Base-by-base conservation (phyloP, 2,888 invertebrate species). In the Lithophane semibrunnea region DNA sequence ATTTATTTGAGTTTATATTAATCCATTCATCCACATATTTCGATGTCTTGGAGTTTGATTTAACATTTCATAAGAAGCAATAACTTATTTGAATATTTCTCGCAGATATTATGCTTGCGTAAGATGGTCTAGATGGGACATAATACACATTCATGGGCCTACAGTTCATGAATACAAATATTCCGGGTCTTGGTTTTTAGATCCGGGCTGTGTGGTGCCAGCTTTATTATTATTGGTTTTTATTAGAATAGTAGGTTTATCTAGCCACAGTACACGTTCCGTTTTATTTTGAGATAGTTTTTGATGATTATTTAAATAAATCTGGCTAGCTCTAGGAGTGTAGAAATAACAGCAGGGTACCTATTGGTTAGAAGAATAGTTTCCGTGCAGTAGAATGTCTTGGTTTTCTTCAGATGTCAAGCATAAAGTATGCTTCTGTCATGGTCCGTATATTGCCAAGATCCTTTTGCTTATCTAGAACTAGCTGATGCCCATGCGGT, bases 111-210 rank as follows among this genome's bases (percentile, higher is more conserved):
- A 82, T 68, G 74, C 73, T 86, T 88, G 76, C 74, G 81, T 63
- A 79, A 76, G 80, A 80, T 78, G 61, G 78, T 73, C 84, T 83
- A 74, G 84, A 83, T 77, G 75, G 75, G 68, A 68, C 67, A 83
- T 81, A 80, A 85, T 87, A 88, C 74, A 80, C 86, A 86, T 88
- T 90, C 87, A 86, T 88, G 86, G 85, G 83, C 85, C 83, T 87
- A 87, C 85, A 72, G 67, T 75, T 88, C 86, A 90, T 91, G 90
- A 91, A 92, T 91, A 92, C 86, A 82, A 90, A 91, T 89, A 79
- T 75, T 67, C 75, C 67, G 75, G 77, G 75, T 75, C 84, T 86
- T 82, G 78, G 83, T 84, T 88, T 29, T 88, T 77, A 79, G 75
- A 78, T 80, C 64, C 60, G 58, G 58, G 0, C 60, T 73, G 60